These are phyloP conservation scores for Diploptera punctata DNA, from an alignment of 2,888 invertebrate genomes.

Conservation along the genomic window DNA sequence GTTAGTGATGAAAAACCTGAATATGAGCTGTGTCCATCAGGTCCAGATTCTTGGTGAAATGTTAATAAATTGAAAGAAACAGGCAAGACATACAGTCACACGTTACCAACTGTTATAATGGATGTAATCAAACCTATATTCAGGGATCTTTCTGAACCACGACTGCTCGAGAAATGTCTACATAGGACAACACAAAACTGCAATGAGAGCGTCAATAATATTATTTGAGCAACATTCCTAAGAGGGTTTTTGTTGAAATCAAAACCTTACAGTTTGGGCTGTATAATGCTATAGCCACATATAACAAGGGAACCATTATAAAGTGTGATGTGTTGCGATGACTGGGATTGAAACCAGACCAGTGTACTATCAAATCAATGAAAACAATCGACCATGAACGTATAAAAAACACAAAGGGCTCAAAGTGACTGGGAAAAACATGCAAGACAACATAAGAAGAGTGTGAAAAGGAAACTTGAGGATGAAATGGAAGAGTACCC, in stretches of 20 bases:
- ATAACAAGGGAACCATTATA: constrained; percentile 10
- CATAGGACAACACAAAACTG: constrained; percentile 26
- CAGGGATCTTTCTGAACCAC: not conserved
- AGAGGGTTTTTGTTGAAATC: constrained; percentile 14
- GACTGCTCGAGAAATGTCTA: constrained; percentile 31
- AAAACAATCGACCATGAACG: not conserved
- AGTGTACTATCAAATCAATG: not conserved
- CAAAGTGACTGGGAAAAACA: not conserved
- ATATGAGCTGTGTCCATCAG: not conserved
- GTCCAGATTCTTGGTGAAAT: not conserved
- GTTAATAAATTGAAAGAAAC: not conserved
- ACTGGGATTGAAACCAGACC: not conserved
- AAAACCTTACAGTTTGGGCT: constrained; percentile 21
- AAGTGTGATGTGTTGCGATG: not conserved
- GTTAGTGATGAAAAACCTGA: not conserved
- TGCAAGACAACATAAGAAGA: not conserved
- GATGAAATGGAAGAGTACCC: not conserved
- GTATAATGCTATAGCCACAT: constrained; percentile 11
- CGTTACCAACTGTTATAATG: not conserved
- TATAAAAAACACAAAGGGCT: not conserved
- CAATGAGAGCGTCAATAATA: constrained; percentile 30
- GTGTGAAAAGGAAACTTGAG: not conserved
- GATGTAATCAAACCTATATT: constrained; percentile 20
- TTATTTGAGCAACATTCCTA: constrained; percentile 17
- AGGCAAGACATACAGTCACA: not conserved